Evolutionary conservation across 1,140 invertebrate species (phyloP).

Genomic region (Euborellia annulipes): DNA sequence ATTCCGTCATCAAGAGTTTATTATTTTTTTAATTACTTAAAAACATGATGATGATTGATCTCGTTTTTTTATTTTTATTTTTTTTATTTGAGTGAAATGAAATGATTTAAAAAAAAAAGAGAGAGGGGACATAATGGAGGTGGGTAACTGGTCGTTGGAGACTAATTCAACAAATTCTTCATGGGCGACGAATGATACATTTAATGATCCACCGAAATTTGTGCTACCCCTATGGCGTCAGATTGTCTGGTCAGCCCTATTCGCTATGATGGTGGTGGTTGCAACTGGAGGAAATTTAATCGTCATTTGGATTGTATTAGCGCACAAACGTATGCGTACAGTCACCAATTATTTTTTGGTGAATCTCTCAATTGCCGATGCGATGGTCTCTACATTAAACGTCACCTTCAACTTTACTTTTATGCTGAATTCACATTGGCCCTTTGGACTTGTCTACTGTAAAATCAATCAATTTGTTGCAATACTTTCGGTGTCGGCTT

Average conservation of each 20-base stretch:
- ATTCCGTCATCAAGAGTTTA: no score
- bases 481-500: conserved; percentile 70
- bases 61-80: no score
- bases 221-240: conserved; percentile 73
- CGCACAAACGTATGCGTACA: conserved; percentile 30
- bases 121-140: no score
- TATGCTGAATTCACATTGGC: conserved; percentile 49
- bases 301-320: conserved; percentile 73
- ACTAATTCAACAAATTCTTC: no score
- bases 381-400: conserved; percentile 31
- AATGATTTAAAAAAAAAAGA: no score
- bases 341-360: conserved; percentile 44
- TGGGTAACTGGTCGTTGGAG: no score
- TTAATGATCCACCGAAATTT: no score
- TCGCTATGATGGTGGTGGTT: conserved; percentile 73
- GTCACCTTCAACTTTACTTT: conserved; percentile 31
- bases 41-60: no score
- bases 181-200: no score
- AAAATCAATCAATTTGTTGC: conserved; percentile 80
- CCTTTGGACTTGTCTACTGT: conserved; percentile 71
- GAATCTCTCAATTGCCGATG: conserved; percentile 36
- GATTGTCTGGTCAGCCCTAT: conserved; percentile 67
- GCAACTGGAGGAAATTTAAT: conserved; percentile 84
- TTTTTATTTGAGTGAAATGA: no score
- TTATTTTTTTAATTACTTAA: no score